Conservation (phyloP, 2,113 vertebrate species). For the Theropithecus gelada region DNA sequence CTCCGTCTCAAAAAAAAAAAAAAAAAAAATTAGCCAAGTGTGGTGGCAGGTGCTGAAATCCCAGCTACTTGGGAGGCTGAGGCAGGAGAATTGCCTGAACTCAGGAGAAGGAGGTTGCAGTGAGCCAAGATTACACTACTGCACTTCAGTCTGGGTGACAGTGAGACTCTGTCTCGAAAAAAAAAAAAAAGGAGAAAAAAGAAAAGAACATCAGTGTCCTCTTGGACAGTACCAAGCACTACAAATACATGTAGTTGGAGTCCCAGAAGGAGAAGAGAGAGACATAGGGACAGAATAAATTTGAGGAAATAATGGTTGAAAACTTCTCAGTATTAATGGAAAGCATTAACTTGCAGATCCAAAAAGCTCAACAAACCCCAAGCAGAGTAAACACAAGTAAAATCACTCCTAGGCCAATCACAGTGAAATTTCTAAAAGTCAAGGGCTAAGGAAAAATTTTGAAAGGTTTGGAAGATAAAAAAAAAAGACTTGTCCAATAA, state of each 20-base stretch:
- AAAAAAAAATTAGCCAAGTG: too few species aligned
- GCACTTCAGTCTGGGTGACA: too few species aligned
- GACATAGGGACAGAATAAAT: not conserved
- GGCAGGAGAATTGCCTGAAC: too few species aligned
- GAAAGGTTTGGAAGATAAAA: not conserved
- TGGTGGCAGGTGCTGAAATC: too few species aligned
- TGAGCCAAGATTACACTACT: too few species aligned
- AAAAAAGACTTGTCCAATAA: not conserved
- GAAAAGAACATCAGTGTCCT: not conserved
- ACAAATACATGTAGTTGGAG: too few species aligned
- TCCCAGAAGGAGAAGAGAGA: not conserved
- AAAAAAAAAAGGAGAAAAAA: too few species aligned
- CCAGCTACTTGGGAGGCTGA: too few species aligned
- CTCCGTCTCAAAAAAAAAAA: too few species aligned
- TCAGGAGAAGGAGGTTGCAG: too few species aligned
- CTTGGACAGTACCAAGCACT: accelerated
- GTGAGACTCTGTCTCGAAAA: too few species aligned
- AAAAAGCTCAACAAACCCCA: not conserved
- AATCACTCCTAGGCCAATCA: not conserved
- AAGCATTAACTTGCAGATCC: not conserved
- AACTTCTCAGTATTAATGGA: not conserved
- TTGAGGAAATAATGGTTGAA: not conserved
- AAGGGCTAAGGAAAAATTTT: not conserved
- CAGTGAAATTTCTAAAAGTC: not conserved
- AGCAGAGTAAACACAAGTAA: not conserved